phyloP scores from a whole-genome alignment of 2,888 invertebrate genomes.

The Neoascia interrupta region DNA sequence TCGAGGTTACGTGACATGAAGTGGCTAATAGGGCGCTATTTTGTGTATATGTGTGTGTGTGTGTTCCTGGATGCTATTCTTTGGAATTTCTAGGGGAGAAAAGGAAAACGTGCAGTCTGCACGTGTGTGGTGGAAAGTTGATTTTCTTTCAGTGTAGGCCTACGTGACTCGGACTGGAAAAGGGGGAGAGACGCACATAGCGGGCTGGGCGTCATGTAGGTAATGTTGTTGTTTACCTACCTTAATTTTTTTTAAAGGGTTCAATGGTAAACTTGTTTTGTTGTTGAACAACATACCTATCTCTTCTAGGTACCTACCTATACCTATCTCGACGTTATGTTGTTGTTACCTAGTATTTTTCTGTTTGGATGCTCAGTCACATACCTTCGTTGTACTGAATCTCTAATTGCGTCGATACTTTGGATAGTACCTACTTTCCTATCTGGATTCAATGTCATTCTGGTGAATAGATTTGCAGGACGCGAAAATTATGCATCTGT shows the following conservation, averaged over 20 bases:
- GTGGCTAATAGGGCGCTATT: background rate
- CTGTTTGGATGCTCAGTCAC: too few relatives aligned
- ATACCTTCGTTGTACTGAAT: too few relatives aligned
- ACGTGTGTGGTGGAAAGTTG: conserved; percentile 3
- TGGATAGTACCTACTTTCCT: too few relatives aligned
- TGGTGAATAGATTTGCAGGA: too few relatives aligned
- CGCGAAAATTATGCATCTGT: too few relatives aligned
- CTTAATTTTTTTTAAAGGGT: background rate
- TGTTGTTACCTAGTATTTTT: too few relatives aligned
- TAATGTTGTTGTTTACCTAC: background rate
- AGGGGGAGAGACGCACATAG: background rate
- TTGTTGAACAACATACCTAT: too few relatives aligned
- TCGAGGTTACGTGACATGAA: conserved; percentile 24
- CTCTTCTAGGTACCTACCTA: too few relatives aligned
- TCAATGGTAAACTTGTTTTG: background rate
- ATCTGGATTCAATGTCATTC: too few relatives aligned
- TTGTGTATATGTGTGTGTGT: too few relatives aligned
- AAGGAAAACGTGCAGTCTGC: conserved; percentile 27
- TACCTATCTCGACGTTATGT: too few relatives aligned
- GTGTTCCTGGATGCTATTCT: conserved; percentile 3
- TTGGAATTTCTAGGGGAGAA: background rate
- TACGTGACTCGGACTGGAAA: conserved; percentile 20
- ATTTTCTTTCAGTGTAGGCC: conserved; percentile 9
- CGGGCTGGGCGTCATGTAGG: background rate
- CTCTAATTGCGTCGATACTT: too few relatives aligned